Evolutionary conservation across 35 echinoderm and acorn worm genomes (phyloP).

Genomic region (Lytechinus pictus): DNA sequence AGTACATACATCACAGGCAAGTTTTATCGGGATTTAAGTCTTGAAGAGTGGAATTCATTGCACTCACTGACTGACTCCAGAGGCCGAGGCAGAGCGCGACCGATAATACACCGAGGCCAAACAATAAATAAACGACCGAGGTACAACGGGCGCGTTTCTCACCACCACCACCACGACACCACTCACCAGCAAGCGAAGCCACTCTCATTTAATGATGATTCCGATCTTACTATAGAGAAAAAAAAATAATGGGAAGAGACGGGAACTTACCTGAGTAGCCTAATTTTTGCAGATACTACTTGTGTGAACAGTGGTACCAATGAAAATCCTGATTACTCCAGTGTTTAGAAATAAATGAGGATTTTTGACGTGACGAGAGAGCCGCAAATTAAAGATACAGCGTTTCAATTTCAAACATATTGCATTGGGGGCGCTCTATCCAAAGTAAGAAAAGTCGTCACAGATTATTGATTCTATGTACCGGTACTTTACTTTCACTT

Average conservation of each 20-base stretch:
- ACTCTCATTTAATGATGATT: background rate
- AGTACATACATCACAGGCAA: too few relatives aligned
- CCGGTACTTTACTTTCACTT: too few relatives aligned
- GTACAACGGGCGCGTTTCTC: background rate
- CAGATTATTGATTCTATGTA: too few relatives aligned
- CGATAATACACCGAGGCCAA: background rate
- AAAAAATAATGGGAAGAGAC: background rate
- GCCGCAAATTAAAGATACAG: too few relatives aligned
- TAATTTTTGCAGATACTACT: background rate
- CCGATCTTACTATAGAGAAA: background rate
- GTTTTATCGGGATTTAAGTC: too few relatives aligned
- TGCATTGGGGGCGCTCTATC: too few relatives aligned
- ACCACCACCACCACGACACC: background rate
- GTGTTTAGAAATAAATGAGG: background rate
- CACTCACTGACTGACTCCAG: too few relatives aligned
- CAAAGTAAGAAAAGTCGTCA: too few relatives aligned
- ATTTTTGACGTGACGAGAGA: too few relatives aligned
- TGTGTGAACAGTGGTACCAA: background rate
- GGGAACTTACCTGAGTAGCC: background rate
- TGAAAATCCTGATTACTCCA: background rate
- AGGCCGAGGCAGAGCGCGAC: too few relatives aligned
- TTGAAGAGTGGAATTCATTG: too few relatives aligned
- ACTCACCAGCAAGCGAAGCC: background rate
- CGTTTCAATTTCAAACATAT: too few relatives aligned
- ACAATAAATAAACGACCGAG: background rate